These are phyloP conservation scores for Prunella himalayana DNA, from an alignment of 2,113 vertebrate species.

Conservation along the genomic window DNA sequence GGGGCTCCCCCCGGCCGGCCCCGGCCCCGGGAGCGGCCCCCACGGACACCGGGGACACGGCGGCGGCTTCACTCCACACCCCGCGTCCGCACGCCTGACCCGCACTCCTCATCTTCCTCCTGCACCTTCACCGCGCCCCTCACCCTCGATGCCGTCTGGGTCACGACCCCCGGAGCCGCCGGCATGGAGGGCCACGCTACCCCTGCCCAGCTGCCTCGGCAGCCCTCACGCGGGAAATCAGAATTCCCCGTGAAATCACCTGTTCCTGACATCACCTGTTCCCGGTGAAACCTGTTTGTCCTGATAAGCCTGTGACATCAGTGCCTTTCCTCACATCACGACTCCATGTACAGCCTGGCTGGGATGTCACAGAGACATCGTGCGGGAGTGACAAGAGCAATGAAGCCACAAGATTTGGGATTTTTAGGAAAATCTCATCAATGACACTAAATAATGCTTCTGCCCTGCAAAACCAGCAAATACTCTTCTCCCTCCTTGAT, in stretches of 20 bases:
- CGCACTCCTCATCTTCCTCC: not conserved
- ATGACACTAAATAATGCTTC: not conserved
- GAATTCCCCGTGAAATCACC: not conserved
- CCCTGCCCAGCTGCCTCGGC: not conserved
- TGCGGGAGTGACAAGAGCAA: not conserved
- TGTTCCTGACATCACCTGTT: not conserved
- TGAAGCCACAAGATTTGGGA: not conserved
- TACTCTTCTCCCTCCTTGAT: not conserved
- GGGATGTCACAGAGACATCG: constrained; percentile 8
- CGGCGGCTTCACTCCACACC: not conserved
- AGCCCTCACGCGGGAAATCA: not conserved
- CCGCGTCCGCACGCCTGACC: not conserved
- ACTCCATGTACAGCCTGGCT: not conserved
- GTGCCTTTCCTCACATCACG: constrained; percentile 54
- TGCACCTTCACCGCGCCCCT: not conserved
- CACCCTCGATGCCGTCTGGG: not conserved
- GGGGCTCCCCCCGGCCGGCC: not conserved
- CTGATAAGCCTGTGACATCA: constrained; percentile 51
- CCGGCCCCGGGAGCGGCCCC: not conserved
- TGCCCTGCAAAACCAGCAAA: not conserved
- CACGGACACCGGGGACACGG: not conserved
- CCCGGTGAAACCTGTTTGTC: not conserved
- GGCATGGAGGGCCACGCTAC: rapidly evolving
- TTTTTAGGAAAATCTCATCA: not conserved
- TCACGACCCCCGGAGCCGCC: not conserved